phyloP scores from a whole-genome alignment of 2,888 invertebrate genomes.

The Cynaeus angustus region DNA sequence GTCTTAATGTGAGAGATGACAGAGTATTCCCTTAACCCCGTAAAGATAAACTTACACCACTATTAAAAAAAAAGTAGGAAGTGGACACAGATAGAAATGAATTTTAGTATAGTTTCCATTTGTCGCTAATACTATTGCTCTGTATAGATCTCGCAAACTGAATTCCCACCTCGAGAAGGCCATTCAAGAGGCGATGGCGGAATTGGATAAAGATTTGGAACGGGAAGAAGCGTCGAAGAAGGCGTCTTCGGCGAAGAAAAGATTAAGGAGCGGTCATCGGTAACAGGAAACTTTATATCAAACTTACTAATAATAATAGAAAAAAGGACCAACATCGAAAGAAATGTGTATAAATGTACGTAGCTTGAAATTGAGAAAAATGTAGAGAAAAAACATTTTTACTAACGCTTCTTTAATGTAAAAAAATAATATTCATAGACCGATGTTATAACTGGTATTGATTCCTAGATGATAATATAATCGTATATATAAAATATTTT shows the following conservation, averaged over 20 bases:
- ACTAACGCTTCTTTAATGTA: constrained; percentile 66
- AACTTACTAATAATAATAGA: constrained; percentile 53
- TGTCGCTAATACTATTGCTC: constrained; percentile 34
- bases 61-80: too few species aligned
- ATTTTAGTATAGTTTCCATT: not conserved
- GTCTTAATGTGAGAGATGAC: too few species aligned
- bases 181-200: constrained; percentile 94
- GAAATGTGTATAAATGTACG: constrained; percentile 55
- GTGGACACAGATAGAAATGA: too few species aligned
- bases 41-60: too few species aligned
- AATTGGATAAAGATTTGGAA: constrained; percentile 79
- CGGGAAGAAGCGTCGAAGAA: constrained; percentile 60
- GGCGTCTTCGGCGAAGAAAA: constrained; percentile 62
- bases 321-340: constrained; percentile 68
- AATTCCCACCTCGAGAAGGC: constrained; percentile 92
- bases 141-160: constrained; percentile 91
- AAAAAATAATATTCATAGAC: constrained; percentile 54
- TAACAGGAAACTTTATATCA: constrained; percentile 51
- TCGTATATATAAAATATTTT: constrained; percentile 67
- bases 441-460: constrained; percentile 64
- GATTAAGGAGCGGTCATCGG: constrained; percentile 73
- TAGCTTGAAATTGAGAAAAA: constrained; percentile 39
- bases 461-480: constrained; percentile 68
- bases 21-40: too few species aligned
- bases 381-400: constrained; percentile 58